Base-by-base conservation (phyloP, 2,888 invertebrate genomes). In the Adelphocoris suturalis region DNA sequence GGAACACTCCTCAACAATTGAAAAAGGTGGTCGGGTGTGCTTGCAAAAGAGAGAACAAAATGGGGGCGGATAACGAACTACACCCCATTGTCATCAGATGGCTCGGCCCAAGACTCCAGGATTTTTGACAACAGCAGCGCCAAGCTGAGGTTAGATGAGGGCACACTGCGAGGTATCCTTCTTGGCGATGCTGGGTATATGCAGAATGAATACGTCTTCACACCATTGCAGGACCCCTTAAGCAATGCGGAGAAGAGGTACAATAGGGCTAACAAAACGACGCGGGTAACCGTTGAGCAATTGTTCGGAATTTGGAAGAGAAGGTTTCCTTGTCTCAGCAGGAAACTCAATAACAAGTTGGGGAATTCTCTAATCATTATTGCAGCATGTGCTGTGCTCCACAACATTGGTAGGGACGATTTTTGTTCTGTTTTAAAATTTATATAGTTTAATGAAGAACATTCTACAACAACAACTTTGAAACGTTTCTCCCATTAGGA, bases 241-340 rank as follows among this genome's bases (percentile, higher is more conserved):
- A 5, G 4, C 2, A 28, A 3, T 5, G 75, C 23, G 19, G 75
- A 75, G 19, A 5, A 75, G 12, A 75, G 75, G 12, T 75, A 75
- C 75, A 75, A 75, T 11, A 19, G 75, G 28, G 75, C 75, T n/a
- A 3, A 75, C 19, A 75, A 75, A 75, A 75, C 75, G 2, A 75
- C 75, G 4, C 23, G 75, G 7, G 75, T 75, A 4, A 75, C 75
- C n/a, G 12, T 75, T 27, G 75, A 75, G 19, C 4, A n/a, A 75
- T 28, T 75, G 7, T 75, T 75, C 12, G 75, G 75, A 1, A 75
- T 75, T 3, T 28, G 23, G 23, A 75, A 75, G 19, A 75, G 19
- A 28, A 19, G 75, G 12, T 75, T 75, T 75, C 23, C 75, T 4
- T 75, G 75, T 11, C 75, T 75, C 4, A 75, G 75, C 75, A 19